These are phyloP conservation scores for Phasianus colchicus DNA, from an alignment of 2,113 vertebrate species.

Conservation along the genomic window DNA sequence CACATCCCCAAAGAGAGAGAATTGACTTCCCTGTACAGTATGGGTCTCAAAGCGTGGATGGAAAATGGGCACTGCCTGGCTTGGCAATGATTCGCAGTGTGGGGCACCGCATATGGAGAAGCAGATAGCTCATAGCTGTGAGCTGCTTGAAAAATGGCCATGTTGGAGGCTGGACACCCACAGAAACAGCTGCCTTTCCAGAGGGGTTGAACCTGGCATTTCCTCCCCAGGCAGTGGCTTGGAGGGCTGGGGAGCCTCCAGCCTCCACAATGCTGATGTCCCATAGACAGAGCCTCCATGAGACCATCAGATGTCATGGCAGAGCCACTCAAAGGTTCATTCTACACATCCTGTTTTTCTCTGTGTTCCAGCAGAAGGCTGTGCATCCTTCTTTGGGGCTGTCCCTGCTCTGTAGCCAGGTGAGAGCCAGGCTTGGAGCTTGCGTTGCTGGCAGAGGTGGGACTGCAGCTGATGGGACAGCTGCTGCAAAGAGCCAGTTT, in stretches of 20 bases:
- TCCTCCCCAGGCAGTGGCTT: not conserved
- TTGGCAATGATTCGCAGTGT: not conserved
- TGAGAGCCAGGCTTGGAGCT: too few species aligned
- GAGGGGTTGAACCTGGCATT: not conserved
- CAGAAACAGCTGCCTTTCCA: not conserved
- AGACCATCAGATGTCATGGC: not conserved
- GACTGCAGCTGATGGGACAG: not conserved
- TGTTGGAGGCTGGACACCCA: not conserved
- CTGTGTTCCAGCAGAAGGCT: not conserved
- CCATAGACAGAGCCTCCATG: not conserved
- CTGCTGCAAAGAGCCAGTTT: not conserved
- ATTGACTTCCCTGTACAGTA: fast-evolving
- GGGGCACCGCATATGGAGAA: not conserved
- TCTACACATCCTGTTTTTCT: not conserved
- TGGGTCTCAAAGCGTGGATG: not conserved
- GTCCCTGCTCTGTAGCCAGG: not conserved
- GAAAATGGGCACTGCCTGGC: not conserved
- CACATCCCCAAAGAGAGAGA: not conserved
- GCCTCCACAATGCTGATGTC: not conserved
- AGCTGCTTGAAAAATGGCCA: not conserved
- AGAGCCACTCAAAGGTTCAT: not conserved
- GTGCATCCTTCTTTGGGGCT: not conserved
- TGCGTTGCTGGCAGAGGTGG: not conserved
- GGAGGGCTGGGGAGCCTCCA: not conserved
- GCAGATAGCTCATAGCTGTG: not conserved